phyloP scores from a whole-genome alignment of 2,113 vertebrate genomes.

The Odobenus rosmarus region DNA sequence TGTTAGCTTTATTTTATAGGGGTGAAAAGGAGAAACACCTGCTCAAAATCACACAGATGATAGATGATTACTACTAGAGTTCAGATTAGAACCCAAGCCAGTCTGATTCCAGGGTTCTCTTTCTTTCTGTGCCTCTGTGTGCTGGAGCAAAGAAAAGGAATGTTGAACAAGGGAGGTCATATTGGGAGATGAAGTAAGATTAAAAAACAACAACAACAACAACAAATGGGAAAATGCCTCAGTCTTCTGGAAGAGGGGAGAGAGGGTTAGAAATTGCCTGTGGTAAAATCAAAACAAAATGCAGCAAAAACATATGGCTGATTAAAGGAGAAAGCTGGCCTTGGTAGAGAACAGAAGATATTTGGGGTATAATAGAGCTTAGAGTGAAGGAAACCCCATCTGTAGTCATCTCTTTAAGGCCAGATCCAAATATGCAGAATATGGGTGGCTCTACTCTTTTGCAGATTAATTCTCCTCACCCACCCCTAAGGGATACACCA shows the following conservation, averaged over 20 bases:
- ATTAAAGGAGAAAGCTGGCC: conserved; percentile 11
- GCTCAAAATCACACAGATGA: not conserved
- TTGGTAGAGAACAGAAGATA: conserved; percentile 19
- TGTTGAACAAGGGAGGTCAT: not conserved
- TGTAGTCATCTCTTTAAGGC: conserved; percentile 33
- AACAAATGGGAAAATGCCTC: not conserved
- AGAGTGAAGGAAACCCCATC: not conserved
- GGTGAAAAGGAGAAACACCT: not conserved
- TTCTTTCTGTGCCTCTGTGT: not conserved
- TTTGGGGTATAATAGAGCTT: not conserved
- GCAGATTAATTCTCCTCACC: not conserved
- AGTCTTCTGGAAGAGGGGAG: conserved; percentile 17
- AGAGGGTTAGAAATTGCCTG: not conserved
- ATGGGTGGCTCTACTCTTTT: not conserved
- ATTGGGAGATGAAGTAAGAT: not conserved
- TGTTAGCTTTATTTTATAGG: not conserved
- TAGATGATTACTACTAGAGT: not conserved
- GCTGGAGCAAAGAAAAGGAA: not conserved
- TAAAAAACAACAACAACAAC: not conserved
- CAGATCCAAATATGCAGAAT: not conserved
- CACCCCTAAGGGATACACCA: not conserved
- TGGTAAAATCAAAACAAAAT: conserved; percentile 42
- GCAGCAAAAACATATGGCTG: not conserved
- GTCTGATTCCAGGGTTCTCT: not conserved
- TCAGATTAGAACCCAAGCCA: not conserved